Evolutionary conservation across 2,797 vertebrate genomes (phyloP).

Genomic region (Ptychadena robeensis): DNA sequence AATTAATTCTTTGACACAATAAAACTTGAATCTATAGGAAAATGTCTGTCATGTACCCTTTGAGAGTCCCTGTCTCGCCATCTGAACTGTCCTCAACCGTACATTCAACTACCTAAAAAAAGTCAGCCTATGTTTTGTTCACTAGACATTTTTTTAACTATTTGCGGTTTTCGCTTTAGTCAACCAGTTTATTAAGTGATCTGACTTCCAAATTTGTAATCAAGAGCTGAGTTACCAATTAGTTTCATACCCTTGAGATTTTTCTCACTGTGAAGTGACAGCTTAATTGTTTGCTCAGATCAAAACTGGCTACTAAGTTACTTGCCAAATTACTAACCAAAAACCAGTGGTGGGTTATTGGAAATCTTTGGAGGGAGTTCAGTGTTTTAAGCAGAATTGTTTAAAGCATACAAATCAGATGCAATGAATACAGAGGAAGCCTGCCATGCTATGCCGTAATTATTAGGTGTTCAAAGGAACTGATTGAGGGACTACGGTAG

Average conservation of each 20-base stretch:
- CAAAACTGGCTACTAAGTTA: conserved; percentile 12
- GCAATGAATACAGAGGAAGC: conserved; percentile 4
- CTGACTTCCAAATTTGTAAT: conserved; percentile 2
- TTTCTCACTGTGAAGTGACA: conserved; percentile 5
- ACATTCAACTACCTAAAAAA: background rate
- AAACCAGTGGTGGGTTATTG: conserved; percentile 32
- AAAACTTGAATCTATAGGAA: background rate
- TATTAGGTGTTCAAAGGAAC: background rate
- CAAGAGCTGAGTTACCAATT: background rate
- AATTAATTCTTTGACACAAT: background rate
- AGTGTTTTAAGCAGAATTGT: conserved; percentile 29
- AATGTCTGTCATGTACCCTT: background rate
- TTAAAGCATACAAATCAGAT: conserved; percentile 32
- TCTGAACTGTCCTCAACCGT: background rate
- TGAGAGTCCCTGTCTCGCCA: background rate
- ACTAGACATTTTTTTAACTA: background rate
- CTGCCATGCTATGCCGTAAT: background rate
- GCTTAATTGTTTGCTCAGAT: background rate
- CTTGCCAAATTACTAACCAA: conserved; percentile 36
- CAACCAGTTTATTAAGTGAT: background rate
- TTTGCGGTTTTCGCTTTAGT: background rate
- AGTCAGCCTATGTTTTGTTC: background rate
- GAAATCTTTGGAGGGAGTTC: conserved; percentile 39
- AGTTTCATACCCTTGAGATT: background rate
- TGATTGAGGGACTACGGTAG: background rate